Percentiles rank a stretch among this genome's conserved stretches.
These are phyloP conservation scores for Rachycentron canadum DNA, from an alignment of 2,797 vertebrate genomes.

Conservation along the genomic window DNA sequence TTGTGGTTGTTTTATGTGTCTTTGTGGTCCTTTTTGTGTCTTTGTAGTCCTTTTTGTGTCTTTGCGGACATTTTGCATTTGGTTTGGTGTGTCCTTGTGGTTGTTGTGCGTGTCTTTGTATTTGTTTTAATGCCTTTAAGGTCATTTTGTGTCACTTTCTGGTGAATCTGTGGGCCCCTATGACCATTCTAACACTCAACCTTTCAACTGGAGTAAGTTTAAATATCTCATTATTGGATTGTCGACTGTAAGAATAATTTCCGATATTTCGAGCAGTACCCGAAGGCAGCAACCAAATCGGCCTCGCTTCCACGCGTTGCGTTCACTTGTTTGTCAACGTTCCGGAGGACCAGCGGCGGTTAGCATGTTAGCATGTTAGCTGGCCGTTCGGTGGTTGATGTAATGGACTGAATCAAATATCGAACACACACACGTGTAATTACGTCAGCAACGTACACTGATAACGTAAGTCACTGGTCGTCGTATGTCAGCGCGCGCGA, in stretches of 20 bases:
- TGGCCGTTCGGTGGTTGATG: not conserved
- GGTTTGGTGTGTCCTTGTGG: too few relatives aligned
- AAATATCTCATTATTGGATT: too few relatives aligned
- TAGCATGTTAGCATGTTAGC: not conserved
- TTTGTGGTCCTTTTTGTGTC: too few relatives aligned
- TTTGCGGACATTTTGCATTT: too few relatives aligned
- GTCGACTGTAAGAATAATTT: not conserved
- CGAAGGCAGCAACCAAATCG: not conserved
- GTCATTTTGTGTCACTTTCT: too few relatives aligned
- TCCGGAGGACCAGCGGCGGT: not conserved
- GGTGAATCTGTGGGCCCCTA: too few relatives aligned
- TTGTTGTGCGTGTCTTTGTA: too few relatives aligned
- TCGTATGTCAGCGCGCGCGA: not conserved
- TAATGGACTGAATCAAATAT: not conserved
- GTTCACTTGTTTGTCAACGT: constrained; percentile 40
- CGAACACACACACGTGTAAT: not conserved
- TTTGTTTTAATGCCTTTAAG: too few relatives aligned
- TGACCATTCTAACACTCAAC: too few relatives aligned
- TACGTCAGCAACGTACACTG: rapidly evolving
- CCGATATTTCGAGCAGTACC: not conserved
- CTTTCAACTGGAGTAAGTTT: not conserved
- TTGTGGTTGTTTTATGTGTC: too few relatives aligned
- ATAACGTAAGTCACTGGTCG: rapidly evolving
- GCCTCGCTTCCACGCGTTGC: constrained; percentile 28
- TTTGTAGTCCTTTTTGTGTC: too few relatives aligned